Conservation (phyloP, 2,113 vertebrate genomes). For the Gallinago undulata region DNA sequence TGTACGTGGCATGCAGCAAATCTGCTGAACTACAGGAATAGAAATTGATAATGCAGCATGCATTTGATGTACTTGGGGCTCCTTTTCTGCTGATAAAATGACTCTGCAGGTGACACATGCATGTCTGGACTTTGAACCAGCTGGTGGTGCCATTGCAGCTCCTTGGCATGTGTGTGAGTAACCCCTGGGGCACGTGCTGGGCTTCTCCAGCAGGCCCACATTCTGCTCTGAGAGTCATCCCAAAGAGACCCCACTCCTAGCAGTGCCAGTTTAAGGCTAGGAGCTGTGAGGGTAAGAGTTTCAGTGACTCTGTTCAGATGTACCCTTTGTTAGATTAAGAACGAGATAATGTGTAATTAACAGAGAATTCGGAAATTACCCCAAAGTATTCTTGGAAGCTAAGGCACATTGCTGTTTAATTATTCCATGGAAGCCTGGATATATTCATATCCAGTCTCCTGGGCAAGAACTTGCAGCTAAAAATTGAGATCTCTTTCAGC, state of each 20-base stretch:
- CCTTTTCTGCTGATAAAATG: background rate
- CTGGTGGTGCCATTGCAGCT: fast-evolving
- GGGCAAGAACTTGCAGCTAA: background rate
- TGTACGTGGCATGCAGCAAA: background rate
- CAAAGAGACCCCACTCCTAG: background rate
- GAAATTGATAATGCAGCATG: fast-evolving
- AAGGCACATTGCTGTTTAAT: background rate
- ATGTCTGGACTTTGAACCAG: background rate
- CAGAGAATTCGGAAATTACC: background rate
- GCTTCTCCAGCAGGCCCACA: fast-evolving
- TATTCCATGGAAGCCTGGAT: background rate
- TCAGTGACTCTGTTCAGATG: background rate
- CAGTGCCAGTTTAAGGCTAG: background rate
- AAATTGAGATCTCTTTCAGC: background rate
- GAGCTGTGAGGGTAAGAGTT: background rate
- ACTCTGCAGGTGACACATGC: background rate
- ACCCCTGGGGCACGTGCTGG: fast-evolving
- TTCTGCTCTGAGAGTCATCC: background rate
- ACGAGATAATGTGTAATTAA: background rate
- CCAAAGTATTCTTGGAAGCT: background rate
- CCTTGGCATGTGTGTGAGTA: fast-evolving
- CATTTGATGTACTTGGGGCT: background rate
- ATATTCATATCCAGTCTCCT: background rate
- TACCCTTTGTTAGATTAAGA: background rate
- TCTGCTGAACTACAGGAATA: background rate